phyloP scores from a whole-genome alignment of 2,797 vertebrate genomes.

The Centroberyx gerrardi region DNA sequence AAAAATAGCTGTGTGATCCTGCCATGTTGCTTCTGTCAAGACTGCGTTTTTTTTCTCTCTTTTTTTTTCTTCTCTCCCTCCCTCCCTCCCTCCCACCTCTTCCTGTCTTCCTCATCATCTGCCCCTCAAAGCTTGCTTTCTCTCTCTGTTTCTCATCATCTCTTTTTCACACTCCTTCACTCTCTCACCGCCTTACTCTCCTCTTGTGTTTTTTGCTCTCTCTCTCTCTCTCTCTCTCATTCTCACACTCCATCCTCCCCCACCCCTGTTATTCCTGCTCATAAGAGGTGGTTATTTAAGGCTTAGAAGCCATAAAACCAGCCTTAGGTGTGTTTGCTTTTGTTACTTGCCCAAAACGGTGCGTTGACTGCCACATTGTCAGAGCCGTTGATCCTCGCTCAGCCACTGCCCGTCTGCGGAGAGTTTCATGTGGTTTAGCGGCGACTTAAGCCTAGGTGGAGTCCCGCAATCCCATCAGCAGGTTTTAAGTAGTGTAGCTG shows the following conservation, averaged over 20 bases:
- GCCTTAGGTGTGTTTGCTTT: slow-evolving; percentile 82
- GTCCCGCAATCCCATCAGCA: slow-evolving; percentile 45
- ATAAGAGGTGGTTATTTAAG: slow-evolving; percentile 78
- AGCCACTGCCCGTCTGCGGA: slow-evolving; percentile 63
- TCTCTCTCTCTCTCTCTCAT: slow-evolving; percentile 33
- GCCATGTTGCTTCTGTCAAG: slow-evolving; percentile 78
- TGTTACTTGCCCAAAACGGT: slow-evolving; percentile 74
- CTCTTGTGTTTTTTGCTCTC: slow-evolving; percentile 34
- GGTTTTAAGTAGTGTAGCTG: slow-evolving; percentile 56
- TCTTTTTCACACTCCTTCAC: slow-evolving; percentile 62
- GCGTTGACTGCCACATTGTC: slow-evolving; percentile 66
- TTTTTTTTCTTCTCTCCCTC: not conserved
- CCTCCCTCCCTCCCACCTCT: slow-evolving; percentile 38
- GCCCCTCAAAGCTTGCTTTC: slow-evolving; percentile 62
- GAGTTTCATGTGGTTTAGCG: slow-evolving; percentile 56
- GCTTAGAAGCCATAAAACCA: slow-evolving; percentile 78
- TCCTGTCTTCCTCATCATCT: slow-evolving; percentile 71
- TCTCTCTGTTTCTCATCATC: slow-evolving; percentile 56
- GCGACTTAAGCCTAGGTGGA: slow-evolving; percentile 60
- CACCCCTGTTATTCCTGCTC: slow-evolving; percentile 67
- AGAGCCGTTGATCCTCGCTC: slow-evolving; percentile 66
- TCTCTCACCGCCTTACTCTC: slow-evolving; percentile 55
- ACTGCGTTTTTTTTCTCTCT: slow-evolving; percentile 49
- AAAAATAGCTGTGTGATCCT: slow-evolving; percentile 80
- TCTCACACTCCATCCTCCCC: slow-evolving; percentile 4